phyloP scores from a whole-genome alignment of 2,888 invertebrate species.

The Spisula solida region DNA sequence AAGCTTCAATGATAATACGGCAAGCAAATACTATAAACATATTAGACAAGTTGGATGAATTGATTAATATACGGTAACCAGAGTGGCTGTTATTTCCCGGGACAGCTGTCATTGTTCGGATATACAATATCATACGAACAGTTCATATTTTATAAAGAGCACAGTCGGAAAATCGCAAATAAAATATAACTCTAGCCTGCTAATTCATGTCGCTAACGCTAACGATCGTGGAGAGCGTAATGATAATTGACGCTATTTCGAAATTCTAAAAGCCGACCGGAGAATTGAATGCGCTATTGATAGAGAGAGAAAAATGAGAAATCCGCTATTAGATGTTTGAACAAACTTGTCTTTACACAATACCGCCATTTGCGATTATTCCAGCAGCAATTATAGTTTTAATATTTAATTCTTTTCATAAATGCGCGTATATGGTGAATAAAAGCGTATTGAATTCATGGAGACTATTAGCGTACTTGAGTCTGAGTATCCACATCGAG shows the following conservation, averaged over 20 bases:
- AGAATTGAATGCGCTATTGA: slow-evolving; percentile 35
- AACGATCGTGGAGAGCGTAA: background rate
- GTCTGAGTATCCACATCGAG: background rate
- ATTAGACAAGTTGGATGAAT: background rate
- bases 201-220: slow-evolving; percentile 36
- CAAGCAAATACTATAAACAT: background rate
- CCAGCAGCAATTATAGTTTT: slow-evolving; percentile 41
- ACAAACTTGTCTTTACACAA: slow-evolving; percentile 41
- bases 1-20: background rate
- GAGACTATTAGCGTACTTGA: slow-evolving; percentile 14
- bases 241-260: slow-evolving; percentile 36
- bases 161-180: slow-evolving; percentile 21
- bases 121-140: slow-evolving; percentile 22
- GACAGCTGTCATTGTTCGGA: slow-evolving; percentile 34
- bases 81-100: background rate
- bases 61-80: slow-evolving; percentile 33
- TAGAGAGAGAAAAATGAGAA: slow-evolving; percentile 31
- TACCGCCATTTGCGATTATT: slow-evolving; percentile 50
- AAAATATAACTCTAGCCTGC: slow-evolving; percentile 32
- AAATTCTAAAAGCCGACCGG: slow-evolving; percentile 29
- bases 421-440: slow-evolving; percentile 31
- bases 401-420: slow-evolving; percentile 53
- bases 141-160: slow-evolving; percentile 39
- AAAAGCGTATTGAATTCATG: slow-evolving; percentile 33
- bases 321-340: slow-evolving; percentile 50